phyloP scores from a whole-genome alignment of 1,140 invertebrate genomes.

The Calosoma granatense region DNA sequence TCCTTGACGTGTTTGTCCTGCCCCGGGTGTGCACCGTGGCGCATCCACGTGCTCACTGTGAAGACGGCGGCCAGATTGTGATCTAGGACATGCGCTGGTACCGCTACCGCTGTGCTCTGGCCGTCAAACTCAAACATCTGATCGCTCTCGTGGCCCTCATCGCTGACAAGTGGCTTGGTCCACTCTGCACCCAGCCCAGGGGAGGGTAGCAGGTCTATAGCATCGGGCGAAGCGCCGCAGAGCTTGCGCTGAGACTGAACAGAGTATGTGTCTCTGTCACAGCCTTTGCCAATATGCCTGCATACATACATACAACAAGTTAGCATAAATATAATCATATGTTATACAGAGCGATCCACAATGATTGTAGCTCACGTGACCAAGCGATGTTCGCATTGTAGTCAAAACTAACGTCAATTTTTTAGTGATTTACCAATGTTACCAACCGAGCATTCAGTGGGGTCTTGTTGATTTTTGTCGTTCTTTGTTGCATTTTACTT shows the following conservation, averaged over 20 bases:
- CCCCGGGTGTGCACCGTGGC: constrained; percentile 57
- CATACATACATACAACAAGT: no score
- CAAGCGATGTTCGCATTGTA: no score
- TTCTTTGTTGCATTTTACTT: no score
- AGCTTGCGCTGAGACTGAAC: constrained; percentile 81
- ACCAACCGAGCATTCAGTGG: no score
- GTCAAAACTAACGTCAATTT: no score
- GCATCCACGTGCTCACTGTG: constrained; percentile 87
- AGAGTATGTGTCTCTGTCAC: constrained; percentile 85
- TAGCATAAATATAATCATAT: constrained; percentile 29
- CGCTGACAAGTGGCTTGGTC: constrained; percentile 77
- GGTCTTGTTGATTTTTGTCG: no score
- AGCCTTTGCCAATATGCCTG: constrained; percentile 77
- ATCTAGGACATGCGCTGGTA: constrained; percentile 62
- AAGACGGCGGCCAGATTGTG: constrained; percentile 71
- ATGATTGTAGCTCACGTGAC: no score
- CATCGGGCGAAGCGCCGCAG: constrained; percentile 57
- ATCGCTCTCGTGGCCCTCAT: constrained; percentile 82
- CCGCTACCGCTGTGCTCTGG: constrained; percentile 70
- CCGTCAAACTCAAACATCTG: constrained; percentile 94
- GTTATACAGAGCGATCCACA: constrained; percentile 63
- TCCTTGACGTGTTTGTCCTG: constrained; percentile 87
- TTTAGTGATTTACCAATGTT: no score
- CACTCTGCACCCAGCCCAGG: constrained; percentile 70
- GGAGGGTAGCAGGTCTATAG: constrained; percentile 77